Conservation (phyloP, 2,888 invertebrate genomes). For the Thymelicus lineola region DNA sequence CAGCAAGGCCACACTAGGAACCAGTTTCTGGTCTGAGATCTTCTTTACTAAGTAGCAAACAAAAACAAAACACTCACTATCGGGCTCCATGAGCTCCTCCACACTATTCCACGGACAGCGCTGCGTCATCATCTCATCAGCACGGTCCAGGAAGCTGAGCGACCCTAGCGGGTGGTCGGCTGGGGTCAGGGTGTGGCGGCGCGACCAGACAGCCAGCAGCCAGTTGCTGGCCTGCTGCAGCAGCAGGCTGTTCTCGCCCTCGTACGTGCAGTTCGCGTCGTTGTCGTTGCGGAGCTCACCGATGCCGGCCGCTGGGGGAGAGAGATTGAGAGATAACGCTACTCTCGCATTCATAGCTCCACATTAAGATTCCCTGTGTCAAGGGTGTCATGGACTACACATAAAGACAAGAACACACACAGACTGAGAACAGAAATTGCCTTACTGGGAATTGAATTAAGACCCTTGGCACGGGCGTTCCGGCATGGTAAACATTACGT, state of each 20-base stretch:
- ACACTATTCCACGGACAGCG: slow-evolving; percentile 79
- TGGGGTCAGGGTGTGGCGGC: slow-evolving; percentile 59
- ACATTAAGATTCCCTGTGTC: too few relatives aligned
- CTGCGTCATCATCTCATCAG: slow-evolving; percentile 78
- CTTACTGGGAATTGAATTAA: too few relatives aligned
- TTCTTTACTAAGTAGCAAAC: background rate
- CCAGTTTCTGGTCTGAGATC: too few relatives aligned
- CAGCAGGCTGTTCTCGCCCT: slow-evolving; percentile 96
- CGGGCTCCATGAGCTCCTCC: slow-evolving; percentile 80
- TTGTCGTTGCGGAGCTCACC: slow-evolving; percentile 91
- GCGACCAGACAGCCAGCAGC: slow-evolving; percentile 87
- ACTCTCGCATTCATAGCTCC: too few relatives aligned
- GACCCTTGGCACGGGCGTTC: too few relatives aligned
- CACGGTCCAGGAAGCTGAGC: slow-evolving; percentile 86
- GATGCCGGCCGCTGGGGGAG: slow-evolving; percentile 87
- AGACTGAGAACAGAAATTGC: too few relatives aligned
- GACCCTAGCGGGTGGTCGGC: slow-evolving; percentile 87
- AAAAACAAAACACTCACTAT: slow-evolving; percentile 69
- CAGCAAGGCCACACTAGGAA: too few relatives aligned
- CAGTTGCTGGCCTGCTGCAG: slow-evolving; percentile 96
- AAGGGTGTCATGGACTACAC: too few relatives aligned
- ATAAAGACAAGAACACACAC: too few relatives aligned
- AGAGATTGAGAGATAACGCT: slow-evolving; percentile 5
- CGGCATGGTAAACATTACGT: too few relatives aligned
- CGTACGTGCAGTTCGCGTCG: slow-evolving; percentile 95